A percentile compares a stretch with the other conserved stretches of the same genome.
These are phyloP conservation scores for Leptopilina boulardi DNA, from an alignment of 1,140 invertebrate species.

Conservation along the genomic window DNA sequence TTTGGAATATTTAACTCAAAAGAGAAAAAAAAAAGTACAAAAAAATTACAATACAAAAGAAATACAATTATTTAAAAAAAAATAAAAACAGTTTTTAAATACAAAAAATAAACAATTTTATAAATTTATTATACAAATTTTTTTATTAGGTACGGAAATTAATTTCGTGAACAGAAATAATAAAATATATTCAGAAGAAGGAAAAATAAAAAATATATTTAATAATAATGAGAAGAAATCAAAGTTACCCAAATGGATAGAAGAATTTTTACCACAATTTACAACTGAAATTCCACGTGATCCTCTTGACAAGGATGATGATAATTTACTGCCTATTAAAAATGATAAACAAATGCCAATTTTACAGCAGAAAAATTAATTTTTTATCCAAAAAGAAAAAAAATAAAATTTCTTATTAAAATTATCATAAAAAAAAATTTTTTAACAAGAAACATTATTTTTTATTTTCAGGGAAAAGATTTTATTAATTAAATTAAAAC, in stretches of 20 bases:
- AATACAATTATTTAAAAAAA: too few relatives aligned
- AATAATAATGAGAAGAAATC: neutral
- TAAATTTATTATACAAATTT: too few relatives aligned
- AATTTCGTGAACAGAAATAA: neutral
- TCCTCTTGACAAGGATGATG: neutral
- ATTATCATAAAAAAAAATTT: neutral
- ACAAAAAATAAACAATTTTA: too few relatives aligned
- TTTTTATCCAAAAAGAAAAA: too few relatives aligned
- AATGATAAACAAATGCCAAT: slow-evolving; percentile 14
- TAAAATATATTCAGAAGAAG: neutral
- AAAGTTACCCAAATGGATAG: neutral
- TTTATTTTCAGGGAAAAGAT: too few relatives aligned
- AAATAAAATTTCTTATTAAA: neutral
- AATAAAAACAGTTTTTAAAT: too few relatives aligned
- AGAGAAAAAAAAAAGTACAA: too few relatives aligned
- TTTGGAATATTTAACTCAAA: too few relatives aligned
- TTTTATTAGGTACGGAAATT: neutral
- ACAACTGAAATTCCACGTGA: slow-evolving; percentile 17
- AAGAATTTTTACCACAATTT: neutral
- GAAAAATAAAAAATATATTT: neutral
- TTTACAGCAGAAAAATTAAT: neutral
- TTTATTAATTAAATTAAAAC: too few relatives aligned
- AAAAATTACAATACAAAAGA: too few relatives aligned
- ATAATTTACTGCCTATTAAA: neutral
- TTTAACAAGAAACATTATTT: too few relatives aligned